Conservation (phyloP, 1,140 invertebrate genomes). For the Nymphalis io region DNA sequence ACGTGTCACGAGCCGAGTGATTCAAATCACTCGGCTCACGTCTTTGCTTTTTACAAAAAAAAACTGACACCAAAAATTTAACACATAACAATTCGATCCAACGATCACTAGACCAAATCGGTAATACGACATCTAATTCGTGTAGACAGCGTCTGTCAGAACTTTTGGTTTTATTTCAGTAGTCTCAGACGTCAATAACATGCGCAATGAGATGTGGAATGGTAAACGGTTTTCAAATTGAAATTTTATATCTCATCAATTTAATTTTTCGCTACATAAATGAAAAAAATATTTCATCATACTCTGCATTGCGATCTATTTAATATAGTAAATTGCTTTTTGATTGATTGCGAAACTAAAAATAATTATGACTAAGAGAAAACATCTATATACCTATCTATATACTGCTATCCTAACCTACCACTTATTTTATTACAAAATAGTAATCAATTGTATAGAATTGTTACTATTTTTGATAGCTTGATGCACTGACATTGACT, state of each 20-base stretch:
- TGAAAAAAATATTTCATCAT: background rate
- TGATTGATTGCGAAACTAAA: background rate
- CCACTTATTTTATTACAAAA: too few relatives aligned
- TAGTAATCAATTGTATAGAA: too few relatives aligned
- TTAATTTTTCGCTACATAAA: constrained; percentile 37
- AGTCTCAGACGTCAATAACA: constrained; percentile 38
- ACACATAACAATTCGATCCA: too few relatives aligned
- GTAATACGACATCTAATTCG: background rate
- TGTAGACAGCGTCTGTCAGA: constrained; percentile 5
- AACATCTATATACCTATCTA: too few relatives aligned
- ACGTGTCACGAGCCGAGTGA: too few relatives aligned
- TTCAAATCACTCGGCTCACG: too few relatives aligned
- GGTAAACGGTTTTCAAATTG: constrained; percentile 45
- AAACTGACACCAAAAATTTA: too few relatives aligned
- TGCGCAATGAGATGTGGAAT: constrained; percentile 52
- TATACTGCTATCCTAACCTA: too few relatives aligned
- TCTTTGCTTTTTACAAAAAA: too few relatives aligned
- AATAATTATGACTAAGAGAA: background rate
- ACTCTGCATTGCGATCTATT: background rate
- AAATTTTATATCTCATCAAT: constrained; percentile 45
- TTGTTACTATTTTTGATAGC: too few relatives aligned
- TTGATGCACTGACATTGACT: too few relatives aligned
- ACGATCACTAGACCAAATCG: too few relatives aligned
- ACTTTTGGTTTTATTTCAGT: constrained; percentile 10
- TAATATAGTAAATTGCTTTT: background rate